phyloP scores from a whole-genome alignment of 2,888 invertebrate genomes.

The Andrena trimmerana region DNA sequence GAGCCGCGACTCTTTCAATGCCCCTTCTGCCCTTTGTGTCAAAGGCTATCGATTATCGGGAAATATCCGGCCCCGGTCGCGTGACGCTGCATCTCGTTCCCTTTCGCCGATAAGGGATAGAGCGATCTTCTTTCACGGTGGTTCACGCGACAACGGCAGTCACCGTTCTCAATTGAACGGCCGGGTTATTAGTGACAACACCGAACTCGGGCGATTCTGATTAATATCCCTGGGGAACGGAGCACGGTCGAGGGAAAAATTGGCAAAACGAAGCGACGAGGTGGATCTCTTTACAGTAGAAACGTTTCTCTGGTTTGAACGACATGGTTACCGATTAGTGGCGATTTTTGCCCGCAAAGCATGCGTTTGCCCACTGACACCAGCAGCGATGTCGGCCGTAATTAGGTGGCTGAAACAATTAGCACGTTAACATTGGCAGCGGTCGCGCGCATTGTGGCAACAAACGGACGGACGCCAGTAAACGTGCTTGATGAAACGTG shows the following conservation, averaged over 20 bases:
- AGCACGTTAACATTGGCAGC: conserved; percentile 46
- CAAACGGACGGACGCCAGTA: conserved; percentile 26
- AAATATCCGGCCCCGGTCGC: conserved; percentile 25
- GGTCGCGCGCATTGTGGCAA: conserved; percentile 12
- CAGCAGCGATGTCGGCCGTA: conserved; percentile 1
- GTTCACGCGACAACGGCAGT: background rate
- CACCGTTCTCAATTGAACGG: background rate
- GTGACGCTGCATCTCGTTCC: conserved; percentile 6
- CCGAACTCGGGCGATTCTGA: background rate
- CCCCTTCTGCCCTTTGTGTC: conserved; percentile 37
- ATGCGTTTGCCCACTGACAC: background rate
- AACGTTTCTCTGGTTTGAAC: background rate
- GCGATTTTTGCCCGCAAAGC: background rate
- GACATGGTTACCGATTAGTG: background rate
- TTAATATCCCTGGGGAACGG: conserved; percentile 38
- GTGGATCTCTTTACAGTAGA: background rate
- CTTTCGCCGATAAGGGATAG: background rate
- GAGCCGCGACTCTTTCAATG: conserved; percentile 10
- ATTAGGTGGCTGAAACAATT: conserved; percentile 60
- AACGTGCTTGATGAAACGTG: conserved; percentile 33
- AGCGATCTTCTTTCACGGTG: background rate
- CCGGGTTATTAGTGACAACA: conserved; percentile 6
- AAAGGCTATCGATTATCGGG: conserved; percentile 62
- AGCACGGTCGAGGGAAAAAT: conserved; percentile 28
- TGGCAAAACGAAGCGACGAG: background rate